phyloP scores from a whole-genome alignment of 2,797 vertebrate genomes.

The Ispidina lecontei region DNA sequence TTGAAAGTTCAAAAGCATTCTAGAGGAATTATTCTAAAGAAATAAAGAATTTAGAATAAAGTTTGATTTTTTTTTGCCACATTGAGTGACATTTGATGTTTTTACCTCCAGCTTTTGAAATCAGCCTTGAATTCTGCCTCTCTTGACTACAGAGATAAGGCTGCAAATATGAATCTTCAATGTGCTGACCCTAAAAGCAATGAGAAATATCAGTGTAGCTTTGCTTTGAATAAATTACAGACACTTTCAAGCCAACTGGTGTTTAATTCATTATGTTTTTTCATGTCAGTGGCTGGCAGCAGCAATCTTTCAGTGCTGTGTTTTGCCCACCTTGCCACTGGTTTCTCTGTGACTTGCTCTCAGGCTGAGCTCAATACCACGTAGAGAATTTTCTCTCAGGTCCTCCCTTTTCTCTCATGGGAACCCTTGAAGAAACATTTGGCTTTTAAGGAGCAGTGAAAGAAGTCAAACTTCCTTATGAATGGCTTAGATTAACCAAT shows the following conservation, averaged over 20 bases:
- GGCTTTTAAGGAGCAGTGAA: neutral
- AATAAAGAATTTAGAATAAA: neutral
- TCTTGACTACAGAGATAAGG: neutral
- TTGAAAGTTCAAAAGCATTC: neutral
- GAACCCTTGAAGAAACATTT: neutral
- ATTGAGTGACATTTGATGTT: constrained; percentile 15
- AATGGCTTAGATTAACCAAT: neutral
- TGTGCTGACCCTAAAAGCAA: neutral
- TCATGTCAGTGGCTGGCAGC: neutral
- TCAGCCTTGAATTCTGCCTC: neutral
- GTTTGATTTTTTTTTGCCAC: neutral
- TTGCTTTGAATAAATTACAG: constrained; percentile 6
- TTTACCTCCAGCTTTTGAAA: constrained; percentile 43
- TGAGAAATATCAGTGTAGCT: neutral
- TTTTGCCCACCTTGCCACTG: accelerated
- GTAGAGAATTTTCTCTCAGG: neutral
- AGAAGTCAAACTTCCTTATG: neutral
- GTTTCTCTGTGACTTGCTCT: neutral
- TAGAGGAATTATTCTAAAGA: neutral
- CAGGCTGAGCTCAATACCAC: neutral
- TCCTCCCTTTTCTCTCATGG: neutral
- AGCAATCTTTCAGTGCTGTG: neutral
- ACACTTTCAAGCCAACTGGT: neutral
- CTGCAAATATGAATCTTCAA: neutral
- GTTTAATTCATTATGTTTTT: neutral